These are phyloP conservation scores for Sitta europaea DNA, from an alignment of 2,113 vertebrate species.

Conservation along the genomic window DNA sequence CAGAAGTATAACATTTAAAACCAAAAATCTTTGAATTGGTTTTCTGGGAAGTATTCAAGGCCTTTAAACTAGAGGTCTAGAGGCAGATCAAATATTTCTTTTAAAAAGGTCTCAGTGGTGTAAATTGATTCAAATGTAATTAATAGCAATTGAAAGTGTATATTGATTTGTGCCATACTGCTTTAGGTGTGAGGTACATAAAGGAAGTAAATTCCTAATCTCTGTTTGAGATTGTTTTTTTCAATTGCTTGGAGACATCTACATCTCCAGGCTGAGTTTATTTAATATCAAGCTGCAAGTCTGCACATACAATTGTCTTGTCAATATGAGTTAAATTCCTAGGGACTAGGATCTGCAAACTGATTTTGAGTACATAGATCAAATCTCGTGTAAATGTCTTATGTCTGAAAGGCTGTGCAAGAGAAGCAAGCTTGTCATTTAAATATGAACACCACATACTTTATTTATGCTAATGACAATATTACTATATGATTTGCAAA, in stretches of 20 bases:
- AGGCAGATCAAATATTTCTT: background rate
- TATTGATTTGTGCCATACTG: background rate
- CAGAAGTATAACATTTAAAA: background rate
- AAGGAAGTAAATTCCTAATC: background rate
- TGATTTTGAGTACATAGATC: background rate
- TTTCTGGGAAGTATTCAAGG: background rate
- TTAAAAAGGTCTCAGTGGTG: background rate
- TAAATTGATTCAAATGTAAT: background rate
- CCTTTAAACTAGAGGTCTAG: background rate
- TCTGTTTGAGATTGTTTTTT: background rate
- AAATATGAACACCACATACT: background rate
- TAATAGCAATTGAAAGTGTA: background rate
- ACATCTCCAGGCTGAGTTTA: background rate
- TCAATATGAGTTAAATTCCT: background rate
- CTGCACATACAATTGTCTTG: background rate
- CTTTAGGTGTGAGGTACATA: background rate
- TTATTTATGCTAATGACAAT: background rate
- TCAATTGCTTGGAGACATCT: background rate
- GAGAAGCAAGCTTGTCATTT: background rate
- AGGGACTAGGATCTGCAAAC: background rate
- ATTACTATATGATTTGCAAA: background rate
- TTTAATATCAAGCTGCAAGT: background rate
- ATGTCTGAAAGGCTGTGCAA: background rate
- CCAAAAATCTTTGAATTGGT: background rate
- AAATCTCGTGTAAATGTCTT: background rate